phyloP scores from a whole-genome alignment of 2,797 vertebrate species.

The Triplophysa bombifrons region DNA sequence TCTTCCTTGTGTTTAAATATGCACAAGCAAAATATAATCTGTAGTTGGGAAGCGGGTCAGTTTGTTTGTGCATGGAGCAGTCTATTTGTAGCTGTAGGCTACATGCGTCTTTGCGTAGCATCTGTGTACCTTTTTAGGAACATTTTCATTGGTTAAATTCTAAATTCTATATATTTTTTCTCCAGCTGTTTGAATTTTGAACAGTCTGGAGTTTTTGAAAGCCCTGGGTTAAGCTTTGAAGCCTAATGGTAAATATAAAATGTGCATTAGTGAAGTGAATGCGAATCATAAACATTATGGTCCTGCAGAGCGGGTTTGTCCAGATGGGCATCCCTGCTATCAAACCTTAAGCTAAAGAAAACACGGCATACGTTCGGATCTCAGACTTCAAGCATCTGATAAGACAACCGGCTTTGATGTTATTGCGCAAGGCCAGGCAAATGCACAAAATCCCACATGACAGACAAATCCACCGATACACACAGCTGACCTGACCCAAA shows the following conservation, averaged over 20 bases:
- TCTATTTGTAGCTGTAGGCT: background rate
- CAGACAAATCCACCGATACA: constrained; percentile 22
- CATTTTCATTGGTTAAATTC: constrained; percentile 10
- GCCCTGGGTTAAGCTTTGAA: constrained; percentile 1
- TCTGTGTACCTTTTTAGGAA: background rate
- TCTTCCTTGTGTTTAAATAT: constrained; percentile 1
- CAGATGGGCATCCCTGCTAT: background rate
- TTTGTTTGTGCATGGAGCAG: background rate
- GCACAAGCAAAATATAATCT: constrained; percentile 11
- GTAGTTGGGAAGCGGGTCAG: background rate
- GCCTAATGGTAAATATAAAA: background rate
- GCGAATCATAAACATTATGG: background rate
- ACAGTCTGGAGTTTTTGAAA: constrained; percentile 20
- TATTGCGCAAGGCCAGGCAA: constrained; percentile 50
- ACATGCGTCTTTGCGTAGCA: background rate
- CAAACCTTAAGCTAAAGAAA: constrained; percentile 6
- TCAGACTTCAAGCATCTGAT: constrained; percentile 48
- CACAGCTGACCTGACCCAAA: constrained; percentile 42
- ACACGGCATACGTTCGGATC: constrained; percentile 32
- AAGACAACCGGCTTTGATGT: constrained; percentile 63
- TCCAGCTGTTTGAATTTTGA: constrained; percentile 10
- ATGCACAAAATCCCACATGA: constrained; percentile 35
- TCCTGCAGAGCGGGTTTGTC: background rate
- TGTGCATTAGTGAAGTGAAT: background rate
- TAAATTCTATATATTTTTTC: background rate